phyloP scores from a whole-genome alignment of 2,797 vertebrate genomes.

The Adelosebastes latens region DNA sequence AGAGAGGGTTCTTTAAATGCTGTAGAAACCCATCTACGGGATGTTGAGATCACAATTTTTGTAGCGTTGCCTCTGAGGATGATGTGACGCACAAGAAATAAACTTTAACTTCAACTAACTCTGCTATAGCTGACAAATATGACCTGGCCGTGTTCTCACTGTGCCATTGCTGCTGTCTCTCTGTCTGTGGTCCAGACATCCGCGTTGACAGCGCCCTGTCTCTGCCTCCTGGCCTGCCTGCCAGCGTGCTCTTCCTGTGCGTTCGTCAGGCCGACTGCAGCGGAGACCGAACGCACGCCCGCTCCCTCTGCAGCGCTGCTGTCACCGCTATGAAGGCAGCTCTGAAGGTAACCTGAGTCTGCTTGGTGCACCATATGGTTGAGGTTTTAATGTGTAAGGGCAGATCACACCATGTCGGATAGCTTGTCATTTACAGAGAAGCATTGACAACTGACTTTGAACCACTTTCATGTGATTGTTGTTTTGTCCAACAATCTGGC shows the following conservation, averaged over 20 bases:
- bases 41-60: neutral
- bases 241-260: slow-evolving; percentile 84
- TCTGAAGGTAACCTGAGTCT: slow-evolving; percentile 80
- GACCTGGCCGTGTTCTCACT: slow-evolving; percentile 4
- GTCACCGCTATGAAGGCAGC: slow-evolving; percentile 80
- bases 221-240: slow-evolving; percentile 77
- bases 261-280: slow-evolving; percentile 79
- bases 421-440: neutral
- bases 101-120: slow-evolving; percentile 3
- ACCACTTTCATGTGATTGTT: slow-evolving; percentile 6
- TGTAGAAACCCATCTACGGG: neutral
- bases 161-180: slow-evolving; percentile 5
- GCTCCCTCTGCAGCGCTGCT: slow-evolving; percentile 68
- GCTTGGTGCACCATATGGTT: slow-evolving; percentile 23
- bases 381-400: slow-evolving; percentile 18
- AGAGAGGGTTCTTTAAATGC: neutral
- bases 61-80: neutral
- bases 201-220: slow-evolving; percentile 71
- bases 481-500: neutral
- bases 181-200: slow-evolving; percentile 74
- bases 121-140: neutral
- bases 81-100: neutral
- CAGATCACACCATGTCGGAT: slow-evolving; percentile 23
- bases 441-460: slow-evolving; percentile 27
- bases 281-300: slow-evolving; percentile 63